Evolutionary conservation across 2,888 invertebrate genomes (phyloP), one percentile per base, ranked within the genome.

Genomic region (Dasysyrphus tricinctus): DNA sequence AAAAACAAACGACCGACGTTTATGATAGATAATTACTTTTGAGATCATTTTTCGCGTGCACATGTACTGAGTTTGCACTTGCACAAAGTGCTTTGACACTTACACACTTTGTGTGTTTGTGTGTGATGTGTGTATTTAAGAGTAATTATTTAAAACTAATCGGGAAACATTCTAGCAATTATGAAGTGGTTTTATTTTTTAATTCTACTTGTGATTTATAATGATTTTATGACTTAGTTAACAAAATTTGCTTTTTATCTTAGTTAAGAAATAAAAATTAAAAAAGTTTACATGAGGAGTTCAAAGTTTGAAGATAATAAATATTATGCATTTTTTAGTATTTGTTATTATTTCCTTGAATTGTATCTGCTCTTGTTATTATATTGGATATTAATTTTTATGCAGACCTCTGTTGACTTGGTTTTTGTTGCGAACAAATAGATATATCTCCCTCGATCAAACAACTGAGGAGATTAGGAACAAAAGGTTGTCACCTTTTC

Each of bases 61-160:
- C 4, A 16, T 47, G 72, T 34, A 72, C 72, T 72, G 14, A 72
- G 19, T 72, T 72, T 72, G 72, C 57, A 72, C 72, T 57, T 19
- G 32, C 44, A 61, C 9, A 14, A 42, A n/a, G 19, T 42, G 54
- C n/a, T 19, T 32, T 54, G 7, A n/a, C 29, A 54, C 4, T n/a
- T n/a, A 24, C 3, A 8, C 14, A n/a, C 16, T 37, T 14, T 16
- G 11, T 32, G 29, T 54, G 32, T 29, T 7, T 56, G 4, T 29
- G 29, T 54, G 49, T 54, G 1, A 2, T 54, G 12, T 24, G 0
- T 29, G 7, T 14, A 29, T 29, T 24, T 5, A 7, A 32, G 11
- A 11, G 49, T 49, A 49, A 49, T 32, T 57, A 37, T 11, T 57
- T 19, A 11, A 57, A 57, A 5, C 11, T 57, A 57, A 57, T 57